Evolutionary conservation across 92 coral and sea anemone genomes (phyloP).

Genomic region (Zoanthus sociatus): DNA sequence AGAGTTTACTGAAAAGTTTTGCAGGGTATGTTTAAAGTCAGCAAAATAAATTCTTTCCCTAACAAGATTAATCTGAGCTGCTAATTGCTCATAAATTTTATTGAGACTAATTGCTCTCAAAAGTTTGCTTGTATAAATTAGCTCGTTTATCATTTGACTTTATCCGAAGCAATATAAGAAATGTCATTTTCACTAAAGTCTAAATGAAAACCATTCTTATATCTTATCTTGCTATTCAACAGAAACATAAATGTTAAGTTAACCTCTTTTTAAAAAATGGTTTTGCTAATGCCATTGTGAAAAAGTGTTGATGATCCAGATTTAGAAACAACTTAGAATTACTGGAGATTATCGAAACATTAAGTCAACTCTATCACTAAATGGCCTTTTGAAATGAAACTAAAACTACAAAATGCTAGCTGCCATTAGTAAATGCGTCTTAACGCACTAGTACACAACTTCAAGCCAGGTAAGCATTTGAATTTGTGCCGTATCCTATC

Average conservation of each 20-base stretch:
- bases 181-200: neutral
- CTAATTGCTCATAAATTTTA: constrained; percentile 37
- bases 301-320: too few species aligned
- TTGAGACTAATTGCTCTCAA: constrained; percentile 5
- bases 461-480: too few species aligned
- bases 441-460: too few species aligned
- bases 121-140: neutral
- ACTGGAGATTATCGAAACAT: neutral
- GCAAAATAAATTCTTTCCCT: too few species aligned
- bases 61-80: neutral
- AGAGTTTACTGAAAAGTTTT: too few species aligned
- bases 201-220: neutral
- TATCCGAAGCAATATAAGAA: neutral
- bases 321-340: too few species aligned
- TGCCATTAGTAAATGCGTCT: neutral
- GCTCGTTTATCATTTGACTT: constrained; percentile 3
- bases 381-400: neutral
- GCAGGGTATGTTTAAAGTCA: too few species aligned
- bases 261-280: too few species aligned
- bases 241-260: too few species aligned
- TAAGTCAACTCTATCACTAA: neutral
- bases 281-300: too few species aligned
- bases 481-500: too few species aligned
- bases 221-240: neutral
- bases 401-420: neutral